Base-by-base conservation (phyloP, 30 jellyfish, hydroid and myxozoan species). In the Chironex yamaguchii region DNA sequence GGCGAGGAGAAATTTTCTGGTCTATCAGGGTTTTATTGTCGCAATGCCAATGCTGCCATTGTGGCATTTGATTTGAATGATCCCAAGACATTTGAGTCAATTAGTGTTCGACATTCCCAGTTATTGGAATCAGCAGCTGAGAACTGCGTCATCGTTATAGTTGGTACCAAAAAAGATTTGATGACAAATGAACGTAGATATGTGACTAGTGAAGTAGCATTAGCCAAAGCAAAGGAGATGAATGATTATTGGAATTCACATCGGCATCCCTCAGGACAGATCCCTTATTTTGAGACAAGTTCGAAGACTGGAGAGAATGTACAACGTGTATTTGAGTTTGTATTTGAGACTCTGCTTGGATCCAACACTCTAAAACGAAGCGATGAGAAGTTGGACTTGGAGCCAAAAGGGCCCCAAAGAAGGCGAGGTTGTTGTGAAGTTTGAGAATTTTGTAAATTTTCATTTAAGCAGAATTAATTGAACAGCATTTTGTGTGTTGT, bases 1-100 rank as follows among this genome's bases (percentile, higher is more conserved):
- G 98, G 98, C 0, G 97, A 92, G 53, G 98, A 92, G 67, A 72
- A 78, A 53, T 92, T 79, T 52, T 92, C 98, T 42, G 97, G 98
- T 28, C 36, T 92, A 36, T 87, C 98, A 0, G 82, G 75, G 4
- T 92, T 92, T 49, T 92, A 92, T 36, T 92, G 98, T 53, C 97
- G 98, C 14, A 90, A 88, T 22, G 98, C 98, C n/a, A 87, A 92
- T 63, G 98, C 98, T 26, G 98, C 91, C 0, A 87, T 92, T 13
- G 84, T 92, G 17, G 96, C 97, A 63, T 92, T 86, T 58, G 95
- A 84, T 81, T 36, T 87, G 11, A 33, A 79, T 52, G 91, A 79
- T 51, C 36, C 42, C 33, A 35, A 62, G 31, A 86, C 96, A 11
- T 92, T 86, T 53, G 76, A 80, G 9, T 73, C 91, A 54, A 78